Percentiles rank a stretch among this genome's conserved stretches.
These are phyloP conservation scores for Cathartes aura DNA, from an alignment of 2,113 vertebrate genomes.

Conservation along the genomic window DNA sequence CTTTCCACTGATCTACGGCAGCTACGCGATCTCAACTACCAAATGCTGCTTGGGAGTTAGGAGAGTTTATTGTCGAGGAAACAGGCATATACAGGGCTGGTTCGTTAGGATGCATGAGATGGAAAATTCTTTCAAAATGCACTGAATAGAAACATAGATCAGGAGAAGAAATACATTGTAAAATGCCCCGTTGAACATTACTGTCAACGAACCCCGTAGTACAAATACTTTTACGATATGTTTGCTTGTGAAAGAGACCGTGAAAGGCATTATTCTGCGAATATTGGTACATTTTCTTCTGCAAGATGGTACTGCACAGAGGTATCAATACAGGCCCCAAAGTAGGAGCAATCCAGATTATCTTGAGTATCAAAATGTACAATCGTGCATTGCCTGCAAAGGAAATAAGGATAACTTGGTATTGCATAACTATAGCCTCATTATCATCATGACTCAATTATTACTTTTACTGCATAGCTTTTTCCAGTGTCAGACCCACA, in stretches of 20 bases:
- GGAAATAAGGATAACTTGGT: not conserved
- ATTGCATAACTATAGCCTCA: not conserved
- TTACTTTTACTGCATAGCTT: not conserved
- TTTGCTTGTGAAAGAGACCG: not conserved
- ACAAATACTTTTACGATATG: not conserved
- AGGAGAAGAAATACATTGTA: not conserved
- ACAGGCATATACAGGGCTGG: not conserved
- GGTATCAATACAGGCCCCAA: not conserved
- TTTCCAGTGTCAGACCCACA: not conserved
- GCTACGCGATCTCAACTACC: not conserved
- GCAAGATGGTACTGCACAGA: not conserved
- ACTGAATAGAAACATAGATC: not conserved
- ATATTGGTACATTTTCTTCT: not conserved
- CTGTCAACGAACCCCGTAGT: fast-evolving
- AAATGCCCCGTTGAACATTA: not conserved
- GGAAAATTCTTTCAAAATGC: not conserved
- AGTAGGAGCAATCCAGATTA: not conserved
- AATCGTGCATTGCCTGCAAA: not conserved
- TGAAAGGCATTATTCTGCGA: not conserved
- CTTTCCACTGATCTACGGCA: not conserved
- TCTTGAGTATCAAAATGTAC: not conserved
- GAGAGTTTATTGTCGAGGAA: fast-evolving
- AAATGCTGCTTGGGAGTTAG: not conserved
- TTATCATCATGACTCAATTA: conserved; percentile 10
- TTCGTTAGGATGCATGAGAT: not conserved